These are phyloP conservation scores for Bufo gargarizans DNA, from an alignment of 2,113 vertebrate genomes.

Conservation along the genomic window DNA sequence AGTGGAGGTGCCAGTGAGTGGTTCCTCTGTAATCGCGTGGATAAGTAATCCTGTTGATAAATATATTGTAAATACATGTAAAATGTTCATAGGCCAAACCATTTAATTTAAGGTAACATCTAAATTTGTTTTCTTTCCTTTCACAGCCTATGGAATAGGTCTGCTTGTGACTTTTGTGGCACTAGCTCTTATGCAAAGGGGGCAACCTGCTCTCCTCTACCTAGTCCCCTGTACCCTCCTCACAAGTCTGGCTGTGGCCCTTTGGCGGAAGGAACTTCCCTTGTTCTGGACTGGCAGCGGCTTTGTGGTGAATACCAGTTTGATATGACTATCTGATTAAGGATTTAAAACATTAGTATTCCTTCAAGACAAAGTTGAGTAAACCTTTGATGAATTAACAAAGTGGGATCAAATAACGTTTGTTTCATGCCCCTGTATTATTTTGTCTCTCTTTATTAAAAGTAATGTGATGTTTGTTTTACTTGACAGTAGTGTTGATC, in stretches of 20 bases:
- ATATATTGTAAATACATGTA: too few species aligned
- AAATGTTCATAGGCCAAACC: too few species aligned
- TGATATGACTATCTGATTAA: constrained; percentile 88
- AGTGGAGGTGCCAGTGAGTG: too few species aligned
- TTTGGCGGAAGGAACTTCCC: constrained; percentile 88
- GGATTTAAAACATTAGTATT: constrained; percentile 68
- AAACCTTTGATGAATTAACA: constrained; percentile 66
- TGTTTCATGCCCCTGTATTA: background rate
- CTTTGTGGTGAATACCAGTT: constrained; percentile 99
- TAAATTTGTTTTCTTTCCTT: constrained; percentile 21
- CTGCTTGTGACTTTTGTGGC: constrained; percentile 95
- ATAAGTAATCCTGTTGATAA: background rate
- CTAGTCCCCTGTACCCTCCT: constrained; percentile 95
- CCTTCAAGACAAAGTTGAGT: constrained; percentile 91
- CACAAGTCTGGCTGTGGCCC: constrained; percentile 85
- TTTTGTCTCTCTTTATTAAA: background rate
- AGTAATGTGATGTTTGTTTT: background rate
- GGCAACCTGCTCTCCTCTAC: constrained; percentile 94
- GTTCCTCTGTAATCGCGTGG: too few species aligned
- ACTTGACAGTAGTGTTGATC: background rate
- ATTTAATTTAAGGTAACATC: background rate
- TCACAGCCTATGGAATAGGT: constrained; percentile 88
- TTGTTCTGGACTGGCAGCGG: constrained; percentile 97
- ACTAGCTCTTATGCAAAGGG: constrained; percentile 91
- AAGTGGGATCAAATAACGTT: background rate